These are phyloP conservation scores for Pardalotus punctatus DNA, from an alignment of 2,113 vertebrate genomes.

Conservation along the genomic window DNA sequence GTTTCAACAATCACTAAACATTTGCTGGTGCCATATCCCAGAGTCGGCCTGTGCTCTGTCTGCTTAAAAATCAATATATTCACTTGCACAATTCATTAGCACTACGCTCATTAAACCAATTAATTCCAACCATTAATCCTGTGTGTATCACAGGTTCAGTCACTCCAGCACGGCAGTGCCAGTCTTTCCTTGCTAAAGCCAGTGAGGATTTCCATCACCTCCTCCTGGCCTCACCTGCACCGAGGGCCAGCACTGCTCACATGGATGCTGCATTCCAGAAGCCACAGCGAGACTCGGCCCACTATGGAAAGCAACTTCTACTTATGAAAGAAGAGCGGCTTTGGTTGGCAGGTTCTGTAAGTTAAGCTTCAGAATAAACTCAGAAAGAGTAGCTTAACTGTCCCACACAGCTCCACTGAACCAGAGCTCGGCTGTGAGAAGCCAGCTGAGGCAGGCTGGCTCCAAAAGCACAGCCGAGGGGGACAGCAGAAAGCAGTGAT, in stretches of 20 bases:
- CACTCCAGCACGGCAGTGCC: neutral
- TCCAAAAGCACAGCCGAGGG: neutral
- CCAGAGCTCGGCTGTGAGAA: neutral
- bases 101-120: constrained; percentile 14
- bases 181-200: neutral
- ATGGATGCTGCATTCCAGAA: neutral
- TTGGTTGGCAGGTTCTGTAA: neutral
- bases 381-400: neutral
- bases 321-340: neutral
- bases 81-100: neutral
- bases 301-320: neutral
- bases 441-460: neutral
- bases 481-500: neutral
- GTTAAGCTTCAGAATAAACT: neutral
- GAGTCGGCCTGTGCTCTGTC: neutral
- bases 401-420: neutral
- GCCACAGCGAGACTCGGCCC: neutral
- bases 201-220: neutral
- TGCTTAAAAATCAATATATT: neutral
- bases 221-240: neutral
- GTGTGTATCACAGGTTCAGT: neutral
- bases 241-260: neutral
- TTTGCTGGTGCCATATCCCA: neutral
- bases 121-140: neutral
- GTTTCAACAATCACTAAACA: neutral